Percentiles rank a stretch among this genome's conserved stretches.
phyloP scores from a whole-genome alignment of 2,888 invertebrate species.

The Heliconius erato region DNA sequence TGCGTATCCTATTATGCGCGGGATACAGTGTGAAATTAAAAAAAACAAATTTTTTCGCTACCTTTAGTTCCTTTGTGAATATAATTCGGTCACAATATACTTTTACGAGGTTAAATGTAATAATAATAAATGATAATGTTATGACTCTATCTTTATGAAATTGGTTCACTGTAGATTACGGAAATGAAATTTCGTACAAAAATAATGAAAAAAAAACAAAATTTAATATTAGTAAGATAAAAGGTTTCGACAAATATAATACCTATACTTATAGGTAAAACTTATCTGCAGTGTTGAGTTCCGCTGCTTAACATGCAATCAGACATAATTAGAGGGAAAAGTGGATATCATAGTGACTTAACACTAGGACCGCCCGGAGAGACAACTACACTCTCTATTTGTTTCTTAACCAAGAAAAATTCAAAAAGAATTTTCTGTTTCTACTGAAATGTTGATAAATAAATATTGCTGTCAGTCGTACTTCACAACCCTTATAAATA shows the following conservation, averaged over 20 bases:
- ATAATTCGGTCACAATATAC: neutral
- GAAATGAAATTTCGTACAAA: neutral
- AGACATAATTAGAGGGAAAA: no score
- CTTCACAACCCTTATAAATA: neutral
- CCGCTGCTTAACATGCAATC: no score
- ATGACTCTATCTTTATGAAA: neutral
- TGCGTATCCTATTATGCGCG: neutral
- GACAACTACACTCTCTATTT: no score
- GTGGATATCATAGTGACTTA: no score
- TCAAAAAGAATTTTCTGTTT: neutral
- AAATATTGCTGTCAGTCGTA: neutral
- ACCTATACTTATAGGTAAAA: no score
- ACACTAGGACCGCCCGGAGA: no score
- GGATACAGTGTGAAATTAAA: neutral
- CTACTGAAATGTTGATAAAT: neutral
- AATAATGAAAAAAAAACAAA: neutral
- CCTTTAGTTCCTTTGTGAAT: neutral
- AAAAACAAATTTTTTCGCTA: no score
- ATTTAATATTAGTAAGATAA: neutral
- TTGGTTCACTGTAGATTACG: neutral
- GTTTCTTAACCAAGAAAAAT: neutral
- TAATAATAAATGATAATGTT: conserved; percentile 15
- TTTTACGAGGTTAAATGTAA: conserved; percentile 10
- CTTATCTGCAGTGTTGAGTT: no score
- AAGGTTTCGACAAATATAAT: no score